Evolutionary conservation across 2,888 invertebrate genomes (phyloP).

Genomic region (Megastigmus dorsalis): DNA sequence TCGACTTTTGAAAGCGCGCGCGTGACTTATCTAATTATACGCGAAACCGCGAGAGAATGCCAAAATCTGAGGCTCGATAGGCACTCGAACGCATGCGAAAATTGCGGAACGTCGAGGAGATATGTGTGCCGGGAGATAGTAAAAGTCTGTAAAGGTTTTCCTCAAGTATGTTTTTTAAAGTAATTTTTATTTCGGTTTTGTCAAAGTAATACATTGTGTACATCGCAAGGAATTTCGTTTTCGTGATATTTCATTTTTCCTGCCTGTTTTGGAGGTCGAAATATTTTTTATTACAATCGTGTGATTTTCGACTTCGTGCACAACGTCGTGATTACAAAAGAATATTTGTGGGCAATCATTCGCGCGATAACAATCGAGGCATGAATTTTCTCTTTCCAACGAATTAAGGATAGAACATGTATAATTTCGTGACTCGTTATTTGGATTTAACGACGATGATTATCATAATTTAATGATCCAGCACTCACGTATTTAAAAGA

Average conservation of each 20-base stretch:
- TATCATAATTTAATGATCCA: slow-evolving; percentile 33
- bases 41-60: slow-evolving; percentile 18
- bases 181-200: slow-evolving; percentile 12
- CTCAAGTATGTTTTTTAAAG: background rate
- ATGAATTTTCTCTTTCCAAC: background rate
- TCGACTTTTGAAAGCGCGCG: background rate
- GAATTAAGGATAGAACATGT: background rate
- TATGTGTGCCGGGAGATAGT: too few relatives aligned
- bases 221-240: background rate
- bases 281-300: background rate
- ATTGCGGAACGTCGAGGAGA: background rate
- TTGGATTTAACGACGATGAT: slow-evolving; percentile 18
- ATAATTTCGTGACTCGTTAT: slow-evolving; percentile 24
- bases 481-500: slow-evolving; percentile 9
- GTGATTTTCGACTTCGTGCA: background rate
- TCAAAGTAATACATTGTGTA: slow-evolving; percentile 2
- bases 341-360: background rate
- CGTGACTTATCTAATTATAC: slow-evolving; percentile 34
- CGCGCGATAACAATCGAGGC: slow-evolving; percentile 7
- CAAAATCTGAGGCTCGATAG: background rate
- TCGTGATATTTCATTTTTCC: too few relatives aligned
- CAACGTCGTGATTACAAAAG: background rate
- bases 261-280: too few relatives aligned
- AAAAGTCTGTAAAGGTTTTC: too few relatives aligned
- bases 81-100: slow-evolving; percentile 10